These are phyloP conservation scores for Chydorus sphaericus DNA, from an alignment of 2,888 invertebrate species.

Conservation along the genomic window DNA sequence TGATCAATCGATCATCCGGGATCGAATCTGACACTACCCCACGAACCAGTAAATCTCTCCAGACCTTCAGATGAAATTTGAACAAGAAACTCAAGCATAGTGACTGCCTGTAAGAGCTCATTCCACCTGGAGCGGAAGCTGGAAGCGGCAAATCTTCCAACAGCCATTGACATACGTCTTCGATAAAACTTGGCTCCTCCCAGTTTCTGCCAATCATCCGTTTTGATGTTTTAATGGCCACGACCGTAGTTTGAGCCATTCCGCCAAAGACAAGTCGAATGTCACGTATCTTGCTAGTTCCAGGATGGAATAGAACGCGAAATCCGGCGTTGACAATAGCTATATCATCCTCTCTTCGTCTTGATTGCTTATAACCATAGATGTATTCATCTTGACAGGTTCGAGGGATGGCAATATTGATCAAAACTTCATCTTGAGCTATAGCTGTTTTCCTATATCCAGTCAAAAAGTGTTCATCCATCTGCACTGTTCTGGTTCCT, in stretches of 20 bases:
- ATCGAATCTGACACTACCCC: constrained; percentile 19
- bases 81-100: constrained; percentile 43
- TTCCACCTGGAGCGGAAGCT: constrained; percentile 68
- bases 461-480: constrained; percentile 70
- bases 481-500: constrained; percentile 35
- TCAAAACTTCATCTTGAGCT: constrained; percentile 57
- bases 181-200: constrained; percentile 43
- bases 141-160: constrained; percentile 59
- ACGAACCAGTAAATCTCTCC: constrained; percentile 16
- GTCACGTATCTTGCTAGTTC: constrained; percentile 37
- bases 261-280: constrained; percentile 71
- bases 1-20: neutral
- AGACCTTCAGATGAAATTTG: constrained; percentile 36
- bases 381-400: constrained; percentile 49
- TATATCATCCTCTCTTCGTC: constrained; percentile 84
- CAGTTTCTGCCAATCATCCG: constrained; percentile 41
- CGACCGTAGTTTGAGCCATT: constrained; percentile 73
- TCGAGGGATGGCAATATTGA: constrained; percentile 58
- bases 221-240: constrained; percentile 49
- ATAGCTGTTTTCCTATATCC: constrained; percentile 67
- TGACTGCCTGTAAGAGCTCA: constrained; percentile 60
- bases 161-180: constrained; percentile 44
- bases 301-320: constrained; percentile 46
- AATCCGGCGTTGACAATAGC: constrained; percentile 78
- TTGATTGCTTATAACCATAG: constrained; percentile 78